A percentile compares a stretch with the other conserved stretches of the same genome.
These are phyloP conservation scores for Lagria hirta DNA, from an alignment of 2,888 invertebrate species.

Conservation along the genomic window DNA sequence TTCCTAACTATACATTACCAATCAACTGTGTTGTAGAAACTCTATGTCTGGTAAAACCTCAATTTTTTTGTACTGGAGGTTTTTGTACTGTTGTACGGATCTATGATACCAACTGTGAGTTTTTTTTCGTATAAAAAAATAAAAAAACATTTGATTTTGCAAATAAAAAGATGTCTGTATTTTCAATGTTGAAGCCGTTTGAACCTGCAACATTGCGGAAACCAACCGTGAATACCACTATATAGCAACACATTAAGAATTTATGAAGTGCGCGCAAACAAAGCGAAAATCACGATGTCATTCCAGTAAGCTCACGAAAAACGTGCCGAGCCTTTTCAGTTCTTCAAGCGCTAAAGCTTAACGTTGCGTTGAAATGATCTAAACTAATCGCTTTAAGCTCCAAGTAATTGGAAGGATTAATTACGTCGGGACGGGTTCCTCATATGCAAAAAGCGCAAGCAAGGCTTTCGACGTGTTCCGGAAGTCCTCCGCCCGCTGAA, in stretches of 20 bases:
- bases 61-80: too few relatives aligned
- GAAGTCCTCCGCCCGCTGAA: conserved; percentile 11
- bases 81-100: too few relatives aligned
- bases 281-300: conserved; percentile 50
- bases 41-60: too few relatives aligned
- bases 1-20: too few relatives aligned
- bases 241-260: conserved; percentile 48
- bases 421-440: conserved; percentile 22
- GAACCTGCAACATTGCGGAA: conserved; percentile 34
- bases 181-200: not conserved
- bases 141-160: too few relatives aligned
- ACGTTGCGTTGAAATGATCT: conserved; percentile 15
- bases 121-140: too few relatives aligned
- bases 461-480: conserved; percentile 10
- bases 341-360: conserved; percentile 1
- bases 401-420: conserved; percentile 25
- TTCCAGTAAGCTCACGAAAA: conserved; percentile 47
- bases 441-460: conserved; percentile 15
- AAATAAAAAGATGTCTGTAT: too few relatives aligned
- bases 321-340: conserved; percentile 44
- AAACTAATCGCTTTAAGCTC: conserved; percentile 25
- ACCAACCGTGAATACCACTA: conserved; percentile 34
- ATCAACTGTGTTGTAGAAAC: too few relatives aligned
- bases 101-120: too few relatives aligned
- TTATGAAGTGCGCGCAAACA: conserved; percentile 50